These are phyloP conservation scores for Heliocidaris erythrogramma DNA, from an alignment of 35 echinoderm and acorn worm genomes.

Conservation along the genomic window DNA sequence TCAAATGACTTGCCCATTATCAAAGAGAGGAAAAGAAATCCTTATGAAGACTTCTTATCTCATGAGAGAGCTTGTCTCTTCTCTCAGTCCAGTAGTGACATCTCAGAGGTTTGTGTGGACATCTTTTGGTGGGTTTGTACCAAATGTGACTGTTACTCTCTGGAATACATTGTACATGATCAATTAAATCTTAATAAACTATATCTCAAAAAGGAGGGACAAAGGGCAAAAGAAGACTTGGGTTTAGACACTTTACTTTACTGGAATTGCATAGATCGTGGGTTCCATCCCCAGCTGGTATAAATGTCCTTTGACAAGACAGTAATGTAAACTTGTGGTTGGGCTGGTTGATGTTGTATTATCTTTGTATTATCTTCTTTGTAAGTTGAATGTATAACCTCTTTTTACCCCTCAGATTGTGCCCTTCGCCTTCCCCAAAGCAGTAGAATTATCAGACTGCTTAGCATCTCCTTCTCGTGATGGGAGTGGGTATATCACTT, in stretches of 20 bases:
- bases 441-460: neutral
- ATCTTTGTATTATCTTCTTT: too few species aligned
- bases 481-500: neutral
- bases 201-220: neutral
- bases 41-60: conserved; percentile 27
- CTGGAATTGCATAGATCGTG: too few species aligned
- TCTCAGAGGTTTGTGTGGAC: neutral
- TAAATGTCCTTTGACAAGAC: too few species aligned
- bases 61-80: conserved; percentile 28
- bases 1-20: neutral
- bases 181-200: neutral
- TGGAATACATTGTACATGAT: neutral
- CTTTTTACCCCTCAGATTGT: neutral
- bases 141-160: neutral
- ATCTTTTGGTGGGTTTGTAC: neutral
- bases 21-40: neutral
- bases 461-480: neutral
- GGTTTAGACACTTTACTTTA: too few species aligned
- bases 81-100: neutral
- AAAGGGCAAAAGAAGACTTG: too few species aligned
- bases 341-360: too few species aligned
- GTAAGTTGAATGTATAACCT: neutral
- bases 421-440: neutral
- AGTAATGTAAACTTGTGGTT: too few species aligned
- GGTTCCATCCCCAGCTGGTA: too few species aligned